Conservation (phyloP, 2,888 invertebrate species). For the Caenorhabditis virilis region DNA sequence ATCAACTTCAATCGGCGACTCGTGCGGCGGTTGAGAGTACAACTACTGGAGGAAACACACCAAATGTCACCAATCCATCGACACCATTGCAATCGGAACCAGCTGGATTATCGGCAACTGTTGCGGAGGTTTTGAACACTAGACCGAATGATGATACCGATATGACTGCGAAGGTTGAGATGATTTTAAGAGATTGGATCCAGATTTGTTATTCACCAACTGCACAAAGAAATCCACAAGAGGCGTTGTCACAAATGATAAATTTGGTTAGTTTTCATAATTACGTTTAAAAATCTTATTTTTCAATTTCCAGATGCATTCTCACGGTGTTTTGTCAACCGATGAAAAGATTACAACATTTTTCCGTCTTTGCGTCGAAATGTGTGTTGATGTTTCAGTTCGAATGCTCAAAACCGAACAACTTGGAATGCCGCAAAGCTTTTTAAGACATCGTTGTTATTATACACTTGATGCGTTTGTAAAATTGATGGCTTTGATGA, state of each 20-base stretch:
- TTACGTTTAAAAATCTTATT: no score
- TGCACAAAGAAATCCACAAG: constrained; percentile 70
- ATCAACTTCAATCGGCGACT: constrained; percentile 36
- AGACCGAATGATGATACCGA: constrained; percentile 30
- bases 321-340: constrained; percentile 91
- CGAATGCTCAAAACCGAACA: constrained; percentile 71
- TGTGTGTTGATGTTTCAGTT: constrained; percentile 93
- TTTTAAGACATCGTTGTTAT: constrained; percentile 87
- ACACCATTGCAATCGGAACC: not conserved
- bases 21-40: constrained; percentile 12
- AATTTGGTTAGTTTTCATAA: no score
- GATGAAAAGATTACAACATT: constrained; percentile 96
- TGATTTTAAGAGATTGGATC: constrained; percentile 91
- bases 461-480: constrained; percentile 77
- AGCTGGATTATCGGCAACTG: not conserved
- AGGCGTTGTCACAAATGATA: constrained; percentile 92
- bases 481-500: constrained; percentile 74
- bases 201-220: constrained; percentile 79
- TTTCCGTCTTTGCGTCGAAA: constrained; percentile 92
- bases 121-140: not conserved
- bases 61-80: not conserved
- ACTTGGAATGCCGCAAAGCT: constrained; percentile 68
- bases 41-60: constrained; percentile 20
- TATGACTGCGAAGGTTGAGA: constrained; percentile 76
- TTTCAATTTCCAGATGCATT: constrained; percentile 89